These are phyloP conservation scores for Cremastobaeus sp. DNA, from an alignment of 2,888 invertebrate species.

Conservation along the genomic window DNA sequence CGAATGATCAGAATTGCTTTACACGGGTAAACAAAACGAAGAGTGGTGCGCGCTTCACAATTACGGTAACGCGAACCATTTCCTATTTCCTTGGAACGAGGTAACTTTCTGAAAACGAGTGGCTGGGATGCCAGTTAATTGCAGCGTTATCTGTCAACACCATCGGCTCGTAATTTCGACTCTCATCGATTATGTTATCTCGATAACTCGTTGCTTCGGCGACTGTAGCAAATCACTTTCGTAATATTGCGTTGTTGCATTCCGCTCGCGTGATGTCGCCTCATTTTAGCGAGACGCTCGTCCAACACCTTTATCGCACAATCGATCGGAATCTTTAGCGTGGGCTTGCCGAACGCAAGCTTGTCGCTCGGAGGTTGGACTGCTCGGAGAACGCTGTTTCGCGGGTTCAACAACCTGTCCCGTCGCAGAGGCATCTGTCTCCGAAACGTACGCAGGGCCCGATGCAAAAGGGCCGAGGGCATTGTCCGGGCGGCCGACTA, in stretches of 20 bases:
- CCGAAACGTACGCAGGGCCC: conserved; percentile 34
- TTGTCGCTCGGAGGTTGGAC: conserved; percentile 18
- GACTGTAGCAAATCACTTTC: conserved; percentile 25
- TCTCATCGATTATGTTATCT: conserved; percentile 38
- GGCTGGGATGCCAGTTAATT: background rate
- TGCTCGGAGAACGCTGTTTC: conserved; percentile 14
- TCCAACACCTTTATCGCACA: conserved; percentile 27
- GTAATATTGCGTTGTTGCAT: conserved; percentile 11
- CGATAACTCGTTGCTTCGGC: conserved; percentile 15
- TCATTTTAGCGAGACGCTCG: conserved; percentile 25
- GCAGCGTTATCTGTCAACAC: conserved; percentile 23
- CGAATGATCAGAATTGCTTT: no score
- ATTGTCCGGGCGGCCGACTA: conserved; percentile 39
- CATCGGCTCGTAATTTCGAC: conserved; percentile 20
- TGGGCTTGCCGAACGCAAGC: conserved; percentile 42
- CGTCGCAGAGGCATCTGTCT: conserved; percentile 21
- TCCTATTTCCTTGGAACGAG: background rate
- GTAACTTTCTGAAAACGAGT: conserved; percentile 7
- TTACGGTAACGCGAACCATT: conserved; percentile 4
- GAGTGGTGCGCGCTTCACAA: background rate
- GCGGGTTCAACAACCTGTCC: conserved; percentile 34
- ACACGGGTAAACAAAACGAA: no score
- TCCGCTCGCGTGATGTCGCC: conserved; percentile 32
- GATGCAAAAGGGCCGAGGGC: conserved; percentile 44
- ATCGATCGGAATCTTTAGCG: conserved; percentile 43